These are phyloP conservation scores for Ochotona princeps DNA, from an alignment of 2,113 vertebrate genomes.

Conservation along the genomic window DNA sequence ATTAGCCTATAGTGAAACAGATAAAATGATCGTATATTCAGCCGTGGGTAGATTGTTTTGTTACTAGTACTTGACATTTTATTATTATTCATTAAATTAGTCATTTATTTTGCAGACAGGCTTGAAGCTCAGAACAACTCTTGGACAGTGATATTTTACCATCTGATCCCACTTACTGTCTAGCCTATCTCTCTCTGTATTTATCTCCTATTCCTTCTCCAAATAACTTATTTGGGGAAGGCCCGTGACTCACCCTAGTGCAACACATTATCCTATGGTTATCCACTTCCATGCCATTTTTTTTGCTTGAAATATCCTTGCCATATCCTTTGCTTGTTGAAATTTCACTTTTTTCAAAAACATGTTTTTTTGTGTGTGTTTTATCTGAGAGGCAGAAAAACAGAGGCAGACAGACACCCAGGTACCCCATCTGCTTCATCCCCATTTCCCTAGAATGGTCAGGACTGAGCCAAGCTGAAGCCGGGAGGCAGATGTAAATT, in stretches of 20 bases:
- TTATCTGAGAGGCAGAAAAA: too few relatives aligned
- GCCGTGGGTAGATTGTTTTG: neutral
- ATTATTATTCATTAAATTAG: neutral
- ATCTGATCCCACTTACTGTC: neutral
- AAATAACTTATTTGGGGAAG: neutral
- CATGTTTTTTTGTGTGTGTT: too few relatives aligned
- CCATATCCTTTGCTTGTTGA: neutral
- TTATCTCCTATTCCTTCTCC: neutral
- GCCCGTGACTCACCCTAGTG: neutral
- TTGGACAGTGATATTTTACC: neutral
- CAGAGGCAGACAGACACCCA: too few relatives aligned
- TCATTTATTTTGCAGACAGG: neutral
- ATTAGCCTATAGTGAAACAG: neutral
- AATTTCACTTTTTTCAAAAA: neutral
- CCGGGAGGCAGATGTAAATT: too few relatives aligned
- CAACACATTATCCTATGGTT: neutral
- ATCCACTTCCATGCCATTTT: neutral
- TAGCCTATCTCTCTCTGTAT: neutral
- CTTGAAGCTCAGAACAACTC: neutral
- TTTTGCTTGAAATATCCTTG: neutral
- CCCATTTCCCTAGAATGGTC: too few relatives aligned
- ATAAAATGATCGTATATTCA: neutral
- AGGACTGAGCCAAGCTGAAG: too few relatives aligned
- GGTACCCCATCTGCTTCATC: too few relatives aligned
- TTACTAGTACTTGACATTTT: neutral